These are phyloP conservation scores for Sminthurides aquaticus DNA, from an alignment of 2,888 invertebrate genomes.

Conservation along the genomic window DNA sequence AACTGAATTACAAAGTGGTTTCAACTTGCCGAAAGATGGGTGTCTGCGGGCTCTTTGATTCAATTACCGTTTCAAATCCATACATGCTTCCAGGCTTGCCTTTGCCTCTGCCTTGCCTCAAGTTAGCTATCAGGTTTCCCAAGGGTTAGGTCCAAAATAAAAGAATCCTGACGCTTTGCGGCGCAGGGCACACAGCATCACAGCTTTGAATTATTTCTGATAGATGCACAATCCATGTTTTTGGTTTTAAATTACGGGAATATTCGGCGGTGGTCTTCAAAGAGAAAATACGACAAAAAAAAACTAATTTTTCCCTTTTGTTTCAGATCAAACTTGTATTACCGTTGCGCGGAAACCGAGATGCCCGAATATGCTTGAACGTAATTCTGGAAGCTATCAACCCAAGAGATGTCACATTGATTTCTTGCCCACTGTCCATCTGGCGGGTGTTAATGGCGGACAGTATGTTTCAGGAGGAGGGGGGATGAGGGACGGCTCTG, in stretches of 20 bases:
- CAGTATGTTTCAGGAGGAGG: constrained; percentile 40
- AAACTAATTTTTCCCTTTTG: too few species aligned
- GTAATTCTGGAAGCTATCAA: constrained; percentile 43
- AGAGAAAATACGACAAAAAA: too few species aligned
- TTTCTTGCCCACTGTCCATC: constrained; percentile 50
- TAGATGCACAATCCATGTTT: too few species aligned
- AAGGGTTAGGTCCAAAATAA: not conserved
- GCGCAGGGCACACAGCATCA: too few species aligned
- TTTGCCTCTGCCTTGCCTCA: too few species aligned
- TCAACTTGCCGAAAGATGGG: too few species aligned
- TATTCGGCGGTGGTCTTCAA: too few species aligned
- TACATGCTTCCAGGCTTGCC: too few species aligned
- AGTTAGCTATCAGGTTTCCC: not conserved
- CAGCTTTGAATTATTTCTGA: not conserved
- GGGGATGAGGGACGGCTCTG: constrained; percentile 29
- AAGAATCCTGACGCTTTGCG: not conserved
- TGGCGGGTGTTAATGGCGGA: constrained; percentile 35
- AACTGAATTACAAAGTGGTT: too few species aligned
- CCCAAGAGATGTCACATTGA: constrained; percentile 49
- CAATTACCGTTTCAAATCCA: too few species aligned
- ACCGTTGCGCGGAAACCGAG: constrained; percentile 48
- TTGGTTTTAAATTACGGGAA: too few species aligned
- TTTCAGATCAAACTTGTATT: constrained; percentile 49
- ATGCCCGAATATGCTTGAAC: constrained; percentile 49
- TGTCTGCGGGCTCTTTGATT: too few species aligned